Conservation (phyloP, 2,797 vertebrate genomes). For the Petrocephalus sullivani region DNA sequence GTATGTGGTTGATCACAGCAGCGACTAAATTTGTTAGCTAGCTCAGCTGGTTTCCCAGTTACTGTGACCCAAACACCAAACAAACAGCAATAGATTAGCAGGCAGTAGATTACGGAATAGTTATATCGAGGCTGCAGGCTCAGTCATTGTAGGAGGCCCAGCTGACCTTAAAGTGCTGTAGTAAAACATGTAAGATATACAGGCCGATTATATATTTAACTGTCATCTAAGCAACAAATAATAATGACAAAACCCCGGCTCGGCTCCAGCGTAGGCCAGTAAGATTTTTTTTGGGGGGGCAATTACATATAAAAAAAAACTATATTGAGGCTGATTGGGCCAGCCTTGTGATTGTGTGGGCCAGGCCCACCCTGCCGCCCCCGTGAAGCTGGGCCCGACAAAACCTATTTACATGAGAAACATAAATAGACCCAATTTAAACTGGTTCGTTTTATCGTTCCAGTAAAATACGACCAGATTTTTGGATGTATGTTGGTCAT, state of each 20-base stretch:
- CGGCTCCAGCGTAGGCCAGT: too few species aligned
- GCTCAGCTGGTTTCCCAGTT: background rate
- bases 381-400: too few species aligned
- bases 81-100: background rate
- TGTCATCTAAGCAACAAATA: background rate
- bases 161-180: background rate
- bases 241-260: background rate
- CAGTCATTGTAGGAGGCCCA: background rate
- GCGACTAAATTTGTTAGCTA: background rate
- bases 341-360: too few species aligned
- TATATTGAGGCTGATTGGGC: too few species aligned
- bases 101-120: background rate
- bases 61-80: background rate
- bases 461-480: background rate
- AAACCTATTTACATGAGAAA: background rate
- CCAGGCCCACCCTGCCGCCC: too few species aligned
- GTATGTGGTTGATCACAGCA: background rate
- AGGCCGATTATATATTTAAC: background rate
- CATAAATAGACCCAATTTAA: background rate
- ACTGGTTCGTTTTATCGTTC: background rate
- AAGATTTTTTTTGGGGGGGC: too few species aligned
- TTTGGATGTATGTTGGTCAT: background rate
- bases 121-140: background rate
- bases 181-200: background rate
- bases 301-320: too few species aligned